A percentile compares a stretch with the other conserved stretches of the same genome.
Conservation (phyloP, 2,888 invertebrate genomes). For the Chrysomela aeneicollis region DNA sequence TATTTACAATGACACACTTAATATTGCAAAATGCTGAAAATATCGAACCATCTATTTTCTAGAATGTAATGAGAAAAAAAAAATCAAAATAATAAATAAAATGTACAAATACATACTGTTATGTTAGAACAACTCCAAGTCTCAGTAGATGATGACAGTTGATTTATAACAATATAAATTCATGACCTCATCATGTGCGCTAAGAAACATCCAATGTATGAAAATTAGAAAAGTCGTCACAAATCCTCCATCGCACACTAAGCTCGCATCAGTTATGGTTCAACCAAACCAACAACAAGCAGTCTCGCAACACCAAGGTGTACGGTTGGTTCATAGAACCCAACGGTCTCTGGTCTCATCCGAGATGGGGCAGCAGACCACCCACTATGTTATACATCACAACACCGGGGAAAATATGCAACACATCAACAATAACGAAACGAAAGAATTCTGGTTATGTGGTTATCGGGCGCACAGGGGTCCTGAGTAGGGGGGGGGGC, state of each 20-base stretch:
- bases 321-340: slow-evolving; percentile 60
- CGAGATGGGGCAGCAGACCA: slow-evolving; percentile 57
- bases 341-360: slow-evolving; percentile 58
- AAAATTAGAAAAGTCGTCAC: slow-evolving; percentile 59
- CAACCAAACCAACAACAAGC: slow-evolving; percentile 50
- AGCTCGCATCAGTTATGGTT: slow-evolving; percentile 48
- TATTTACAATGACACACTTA: slow-evolving; percentile 51
- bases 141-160: slow-evolving; percentile 1
- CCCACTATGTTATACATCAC: slow-evolving; percentile 51
- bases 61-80: slow-evolving; percentile 46
- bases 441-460: slow-evolving; percentile 40
- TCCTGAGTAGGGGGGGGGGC: too few relatives aligned
- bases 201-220: slow-evolving; percentile 54
- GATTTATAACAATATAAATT: slow-evolving; percentile 20
- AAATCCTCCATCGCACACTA: slow-evolving; percentile 47
- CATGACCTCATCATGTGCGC: slow-evolving; percentile 48
- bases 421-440: slow-evolving; percentile 47
- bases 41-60: slow-evolving; percentile 47
- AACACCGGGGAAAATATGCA: slow-evolving; percentile 54
- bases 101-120: slow-evolving; percentile 50
- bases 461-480: slow-evolving; percentile 46
- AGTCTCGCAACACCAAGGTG: slow-evolving; percentile 51
- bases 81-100: slow-evolving; percentile 51
- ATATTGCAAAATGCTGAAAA: slow-evolving; percentile 41
- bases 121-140: slow-evolving; percentile 19